phyloP scores from a whole-genome alignment of 2,113 vertebrate genomes.

The Cygnus atratus region DNA sequence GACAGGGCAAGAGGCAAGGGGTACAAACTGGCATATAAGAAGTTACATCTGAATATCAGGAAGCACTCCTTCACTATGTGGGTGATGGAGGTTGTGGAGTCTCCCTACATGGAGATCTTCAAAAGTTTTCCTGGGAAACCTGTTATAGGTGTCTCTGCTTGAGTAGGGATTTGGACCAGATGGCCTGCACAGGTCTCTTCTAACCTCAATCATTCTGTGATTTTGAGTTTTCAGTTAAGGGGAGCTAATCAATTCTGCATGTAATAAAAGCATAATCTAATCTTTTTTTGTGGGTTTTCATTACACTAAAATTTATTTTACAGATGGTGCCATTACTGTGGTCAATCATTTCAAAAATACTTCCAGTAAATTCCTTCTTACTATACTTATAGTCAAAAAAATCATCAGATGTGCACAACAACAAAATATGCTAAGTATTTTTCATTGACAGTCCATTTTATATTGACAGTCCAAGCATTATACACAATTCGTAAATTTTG shows the following conservation, averaged over 20 bases:
- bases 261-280: not conserved
- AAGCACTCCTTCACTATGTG: not conserved
- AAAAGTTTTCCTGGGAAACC: not conserved
- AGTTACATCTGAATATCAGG: not conserved
- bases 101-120: not conserved
- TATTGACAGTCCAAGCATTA: not conserved
- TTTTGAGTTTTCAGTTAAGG: not conserved
- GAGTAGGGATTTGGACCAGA: not conserved
- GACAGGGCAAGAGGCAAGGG: not conserved
- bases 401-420: not conserved
- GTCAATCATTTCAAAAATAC: not conserved
- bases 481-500: not conserved
- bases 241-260: not conserved
- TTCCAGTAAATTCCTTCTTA: not conserved
- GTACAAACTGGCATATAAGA: not conserved
- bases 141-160: not conserved
- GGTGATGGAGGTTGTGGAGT: not conserved
- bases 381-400: accelerated
- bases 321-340: not conserved
- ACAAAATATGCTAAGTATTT: not conserved
- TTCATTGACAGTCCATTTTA: not conserved
- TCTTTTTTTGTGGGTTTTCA: not conserved
- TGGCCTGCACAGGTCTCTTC: not conserved
- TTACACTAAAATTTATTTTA: not conserved
- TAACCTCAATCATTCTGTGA: not conserved